Conservation (phyloP, 37 sponge, comb jelly and placozoan genomes). For the Spongilla lacustris region DNA sequence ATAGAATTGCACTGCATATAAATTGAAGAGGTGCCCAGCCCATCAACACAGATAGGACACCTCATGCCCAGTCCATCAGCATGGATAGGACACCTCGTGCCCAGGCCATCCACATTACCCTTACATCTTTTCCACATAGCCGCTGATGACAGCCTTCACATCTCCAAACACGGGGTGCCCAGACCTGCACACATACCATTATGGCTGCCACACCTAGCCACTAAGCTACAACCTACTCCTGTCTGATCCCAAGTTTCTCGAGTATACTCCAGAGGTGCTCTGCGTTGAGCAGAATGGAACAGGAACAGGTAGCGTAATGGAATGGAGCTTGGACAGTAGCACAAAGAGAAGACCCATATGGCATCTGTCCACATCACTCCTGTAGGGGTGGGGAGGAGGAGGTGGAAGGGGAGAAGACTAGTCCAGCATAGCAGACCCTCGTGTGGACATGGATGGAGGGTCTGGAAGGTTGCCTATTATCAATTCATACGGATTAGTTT, state of each 20-base stretch:
- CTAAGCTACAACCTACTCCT: neutral
- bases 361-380: slow-evolving; percentile 18
- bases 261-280: neutral
- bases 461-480: no score
- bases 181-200: neutral
- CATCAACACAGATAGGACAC: no score
- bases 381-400: neutral
- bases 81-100: no score
- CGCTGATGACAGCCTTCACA: slow-evolving; percentile 48
- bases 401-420: neutral
- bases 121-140: slow-evolving; percentile 59
- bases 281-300: neutral
- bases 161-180: slow-evolving; percentile 58
- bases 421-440: no score
- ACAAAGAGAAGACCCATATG: slow-evolving; percentile 56
- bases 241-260: neutral
- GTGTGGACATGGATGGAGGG: no score
- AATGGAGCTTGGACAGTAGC: slow-evolving; percentile 47
- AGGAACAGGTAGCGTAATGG: neutral
- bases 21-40: no score
- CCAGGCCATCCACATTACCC: neutral
- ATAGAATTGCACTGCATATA: no score
- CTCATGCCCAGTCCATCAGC: no score
- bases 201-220: neutral
- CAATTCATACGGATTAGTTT: no score